Percentiles rank a stretch among this genome's conserved stretches.
Evolutionary conservation across 35 echinoderm and acorn worm species (phyloP).

Genomic region (Stichopus chloronotus): DNA sequence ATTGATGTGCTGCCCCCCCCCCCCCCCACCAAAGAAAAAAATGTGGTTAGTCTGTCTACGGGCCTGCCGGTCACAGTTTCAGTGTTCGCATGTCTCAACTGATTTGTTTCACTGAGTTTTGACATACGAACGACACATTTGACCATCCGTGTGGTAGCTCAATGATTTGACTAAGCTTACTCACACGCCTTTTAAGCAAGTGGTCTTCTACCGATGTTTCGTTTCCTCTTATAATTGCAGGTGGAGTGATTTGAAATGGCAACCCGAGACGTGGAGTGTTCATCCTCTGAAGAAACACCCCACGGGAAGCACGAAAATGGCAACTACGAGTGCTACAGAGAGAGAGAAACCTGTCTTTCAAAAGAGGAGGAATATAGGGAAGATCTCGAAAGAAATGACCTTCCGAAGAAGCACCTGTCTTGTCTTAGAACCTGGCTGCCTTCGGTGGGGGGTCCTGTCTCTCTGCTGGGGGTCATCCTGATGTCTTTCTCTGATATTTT

Average conservation of each 20-base stretch:
- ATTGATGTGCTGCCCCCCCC: too few species aligned
- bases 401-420: not conserved
- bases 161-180: too few species aligned
- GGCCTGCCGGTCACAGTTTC: too few species aligned
- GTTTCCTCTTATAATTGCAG: too few species aligned
- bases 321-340: not conserved
- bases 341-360: not conserved
- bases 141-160: too few species aligned
- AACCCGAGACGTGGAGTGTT: not conserved
- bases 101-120: too few species aligned
- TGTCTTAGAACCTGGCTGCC: slow-evolving; percentile 6
- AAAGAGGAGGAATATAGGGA: not conserved
- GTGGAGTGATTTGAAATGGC: not conserved
- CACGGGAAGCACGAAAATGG: not conserved
- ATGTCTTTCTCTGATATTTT: slow-evolving; percentile 38
- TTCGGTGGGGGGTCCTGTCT: not conserved
- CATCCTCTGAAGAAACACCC: not conserved
- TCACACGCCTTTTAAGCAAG: too few species aligned
- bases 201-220: too few species aligned
- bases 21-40: too few species aligned
- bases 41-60: too few species aligned
- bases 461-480: slow-evolving; percentile 12
- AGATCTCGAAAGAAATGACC: not conserved
- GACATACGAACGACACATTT: too few species aligned
- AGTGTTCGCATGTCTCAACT: too few species aligned